Base-by-base conservation (phyloP, 2,888 invertebrate species). In the Meghimatium bilineatum region DNA sequence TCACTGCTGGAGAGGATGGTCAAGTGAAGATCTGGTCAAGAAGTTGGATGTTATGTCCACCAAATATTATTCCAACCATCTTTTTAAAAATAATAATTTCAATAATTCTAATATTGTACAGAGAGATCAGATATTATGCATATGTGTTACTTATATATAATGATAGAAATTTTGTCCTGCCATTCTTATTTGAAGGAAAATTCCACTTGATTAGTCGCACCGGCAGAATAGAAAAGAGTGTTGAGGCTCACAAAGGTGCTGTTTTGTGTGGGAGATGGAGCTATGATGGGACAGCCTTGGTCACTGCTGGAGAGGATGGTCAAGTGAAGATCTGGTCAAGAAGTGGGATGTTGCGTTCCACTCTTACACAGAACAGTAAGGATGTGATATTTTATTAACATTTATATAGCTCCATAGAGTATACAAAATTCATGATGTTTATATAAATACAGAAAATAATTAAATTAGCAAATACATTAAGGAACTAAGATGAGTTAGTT, bases 1-100 rank as follows among this genome's bases (percentile, higher is more conserved):
- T 98, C 26, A 98, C 97, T 91, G 96, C 97, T 86, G 99, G 99
- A 0, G 99, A 99, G 95, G 99, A 99, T 94, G 99, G 99, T 1
- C 95, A 96, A 83, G 96, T 99, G 2, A 99, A 99, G 94, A 96
- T 99, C 85, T 99, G 99, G 99, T 99, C 99, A 0, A 95, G 98
- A 74, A 97, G 97, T 91, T 99, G 99, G 26, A 94, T 95, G 94
- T 95, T 99, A 23, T 95, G 99, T n/a, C n/a, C n/a, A n/a, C n/a
- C n/a, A n/a, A n/a, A n/a, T n/a, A n/a, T n/a, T n/a, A n/a, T n/a
- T n/a, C n/a, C n/a, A n/a, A n/a, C n/a, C n/a, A n/a, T n/a, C n/a
- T n/a, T n/a, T n/a, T n/a, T n/a, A n/a, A n/a, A n/a, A n/a, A n/a
- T n/a, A n/a, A n/a, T n/a, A n/a, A n/a, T n/a, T n/a, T n/a, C n/a